A percentile compares a stretch with the other conserved stretches of the same genome.
phyloP scores from a whole-genome alignment of 2,888 invertebrate species.

The Caenorhabditis auriculariae region DNA sequence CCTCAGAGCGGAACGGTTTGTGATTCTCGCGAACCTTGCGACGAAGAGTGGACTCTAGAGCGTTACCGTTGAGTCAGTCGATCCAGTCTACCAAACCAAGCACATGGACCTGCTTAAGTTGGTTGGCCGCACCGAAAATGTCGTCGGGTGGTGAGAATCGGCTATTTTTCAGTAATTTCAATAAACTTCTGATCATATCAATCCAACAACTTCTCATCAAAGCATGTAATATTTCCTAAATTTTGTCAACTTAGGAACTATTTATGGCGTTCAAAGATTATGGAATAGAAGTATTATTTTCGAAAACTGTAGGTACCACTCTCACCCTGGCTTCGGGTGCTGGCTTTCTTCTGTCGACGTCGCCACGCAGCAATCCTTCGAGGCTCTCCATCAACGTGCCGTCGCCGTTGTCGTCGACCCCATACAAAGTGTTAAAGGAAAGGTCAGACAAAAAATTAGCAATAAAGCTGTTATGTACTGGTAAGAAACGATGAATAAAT shows the following conservation, averaged over 20 bases:
- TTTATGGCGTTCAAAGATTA: no score
- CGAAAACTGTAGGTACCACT: constrained; percentile 74
- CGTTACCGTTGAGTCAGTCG: constrained; percentile 46
- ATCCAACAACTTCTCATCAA: no score
- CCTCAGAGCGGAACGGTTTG: constrained; percentile 73
- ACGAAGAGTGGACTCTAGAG: constrained; percentile 10
- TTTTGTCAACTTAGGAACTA: no score
- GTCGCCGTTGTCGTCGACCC: constrained; percentile 99
- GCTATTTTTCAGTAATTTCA: neutral
- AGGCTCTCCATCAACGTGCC: constrained; percentile 89
- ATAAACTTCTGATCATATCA: no score
- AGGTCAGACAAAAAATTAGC: constrained; percentile 31
- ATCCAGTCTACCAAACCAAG: constrained; percentile 46
- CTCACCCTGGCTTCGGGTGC: constrained; percentile 99
- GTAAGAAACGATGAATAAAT: neutral
- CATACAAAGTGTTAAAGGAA: constrained; percentile 96
- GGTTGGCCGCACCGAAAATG: constrained; percentile 39
- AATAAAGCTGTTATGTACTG: neutral
- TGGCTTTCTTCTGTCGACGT: constrained; percentile 95
- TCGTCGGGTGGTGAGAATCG: constrained; percentile 48
- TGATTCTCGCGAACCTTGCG: neutral
- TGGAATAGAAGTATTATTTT: neutral
- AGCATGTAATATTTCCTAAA: no score
- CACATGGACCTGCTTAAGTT: constrained; percentile 37
- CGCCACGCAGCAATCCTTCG: constrained; percentile 54